phyloP scores from a whole-genome alignment of 23 tunicate species.

The Trididemnum miniatum region DNA sequence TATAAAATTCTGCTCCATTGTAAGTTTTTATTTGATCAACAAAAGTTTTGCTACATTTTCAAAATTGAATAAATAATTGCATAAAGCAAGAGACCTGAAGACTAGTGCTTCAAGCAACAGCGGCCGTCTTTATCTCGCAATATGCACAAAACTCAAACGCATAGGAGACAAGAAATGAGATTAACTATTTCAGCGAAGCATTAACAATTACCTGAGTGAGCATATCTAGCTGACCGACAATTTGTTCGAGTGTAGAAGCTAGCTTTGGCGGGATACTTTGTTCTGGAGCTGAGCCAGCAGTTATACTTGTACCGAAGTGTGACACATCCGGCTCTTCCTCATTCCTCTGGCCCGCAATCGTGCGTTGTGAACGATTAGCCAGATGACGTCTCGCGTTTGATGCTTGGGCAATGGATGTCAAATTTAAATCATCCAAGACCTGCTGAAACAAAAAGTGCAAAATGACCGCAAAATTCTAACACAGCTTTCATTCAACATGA shows the following conservation, averaged over 20 bases:
- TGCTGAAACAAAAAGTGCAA: constrained; percentile 43
- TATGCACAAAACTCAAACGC: too few relatives aligned
- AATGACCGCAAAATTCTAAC: too few relatives aligned
- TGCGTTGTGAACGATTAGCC: constrained; percentile 28
- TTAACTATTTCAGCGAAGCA: too few relatives aligned
- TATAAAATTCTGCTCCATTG: too few relatives aligned
- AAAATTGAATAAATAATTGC: too few relatives aligned
- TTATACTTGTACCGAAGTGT: constrained; percentile 70
- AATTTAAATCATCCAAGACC: constrained; percentile 42
- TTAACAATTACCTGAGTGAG: constrained; percentile 69
- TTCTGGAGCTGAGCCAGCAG: constrained; percentile 68
- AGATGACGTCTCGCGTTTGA: constrained; percentile 39
- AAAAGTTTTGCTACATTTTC: too few relatives aligned
- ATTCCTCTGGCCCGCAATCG: not conserved
- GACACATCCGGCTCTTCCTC: constrained; percentile 25
- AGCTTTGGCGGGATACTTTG: constrained; percentile 71
- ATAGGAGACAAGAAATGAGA: too few relatives aligned
- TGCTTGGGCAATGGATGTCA: constrained; percentile 45
- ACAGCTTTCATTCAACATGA: too few relatives aligned
- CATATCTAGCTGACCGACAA: constrained; percentile 90
- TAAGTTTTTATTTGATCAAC: too few relatives aligned
- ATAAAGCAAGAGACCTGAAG: too few relatives aligned
- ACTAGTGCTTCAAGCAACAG: too few relatives aligned
- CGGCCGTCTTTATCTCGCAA: too few relatives aligned
- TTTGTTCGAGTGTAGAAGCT: constrained; percentile 77